Base-by-base conservation (phyloP, 2,797 vertebrate genomes). In the Esox masquinongy region DNA sequence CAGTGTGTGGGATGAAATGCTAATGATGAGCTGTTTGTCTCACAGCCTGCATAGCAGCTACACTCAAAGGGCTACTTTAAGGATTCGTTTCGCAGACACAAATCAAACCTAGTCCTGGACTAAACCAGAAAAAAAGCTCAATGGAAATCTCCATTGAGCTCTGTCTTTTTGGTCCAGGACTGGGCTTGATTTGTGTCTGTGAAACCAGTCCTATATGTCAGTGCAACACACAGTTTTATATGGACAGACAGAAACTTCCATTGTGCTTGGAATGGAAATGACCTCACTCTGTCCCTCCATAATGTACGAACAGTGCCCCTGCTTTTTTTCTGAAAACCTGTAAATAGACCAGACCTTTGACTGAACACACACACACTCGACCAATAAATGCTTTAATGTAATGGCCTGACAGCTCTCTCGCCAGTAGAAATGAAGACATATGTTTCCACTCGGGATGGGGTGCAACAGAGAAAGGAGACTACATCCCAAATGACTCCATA, bases 321-420 rank as follows among this genome's bases (percentile, higher is more conserved):
- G 17, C 15, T 2, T 50, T 51, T 39, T 90, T 91, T 89, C 70
- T 85, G 87, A 86, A 74, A 39, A 61, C 26, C 88, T 91, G 90
- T 92, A 94, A 92, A 94, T 94, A 92, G 90, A 86, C 22, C 3
- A 72, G 87, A 90, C 88, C 87, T 93, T 93, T 91, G 88, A 84
- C 83, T 83, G 77, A 36, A 70, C 70, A 73, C 81, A 84, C 83
- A 22, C 84, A 86, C 80, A 78, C 83, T 80, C 77, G 50, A 79
- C 77, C 72, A 83, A 83, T 82, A 68, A 68, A 77, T 39, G 47
- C 80, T 84, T 82, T 66, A 74, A 86, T 78, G 59, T 78, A 49
- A 50, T 34, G 74, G 68, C 74, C 47, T 73, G 68, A 53, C 77
- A 74, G 63, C 63, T 71, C 53, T 43, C 29, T 59, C 3, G 34